Base-by-base conservation (phyloP, 2,797 vertebrate genomes). In the Buceros bicornis region DNA sequence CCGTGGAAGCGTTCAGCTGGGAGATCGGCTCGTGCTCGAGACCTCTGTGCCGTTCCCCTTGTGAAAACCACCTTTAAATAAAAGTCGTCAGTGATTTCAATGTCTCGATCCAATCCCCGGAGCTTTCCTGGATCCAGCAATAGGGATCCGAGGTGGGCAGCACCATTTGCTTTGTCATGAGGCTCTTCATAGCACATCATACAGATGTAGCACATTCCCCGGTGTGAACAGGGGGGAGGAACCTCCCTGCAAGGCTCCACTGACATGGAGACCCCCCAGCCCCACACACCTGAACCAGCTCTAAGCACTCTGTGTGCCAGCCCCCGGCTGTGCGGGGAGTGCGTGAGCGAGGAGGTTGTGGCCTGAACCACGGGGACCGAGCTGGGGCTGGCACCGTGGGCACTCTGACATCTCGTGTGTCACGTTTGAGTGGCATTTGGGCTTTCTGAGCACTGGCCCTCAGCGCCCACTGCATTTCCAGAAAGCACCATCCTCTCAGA, bases 361-460 rank as follows among this genome's bases (percentile, higher is more conserved):
- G 16, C 54, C 60, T 0, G 0, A 76, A n/a, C 18, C 0, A 0
- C 24, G 19, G 85, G 40, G 14, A 19, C 13, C 0, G 2, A 40
- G 19, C 17, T 28, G 62, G 37, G 31, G 2, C 33, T 88, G 92
- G 82, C 65, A 43, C 1, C 0, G 7, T 5, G 67, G 60, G 51
- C 60, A 86, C 61, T 0, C 12, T 13, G 48, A 22, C 42, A 69
- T 42, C 53, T 60, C 25, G 1, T 1, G 31, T 69, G 66, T 10
- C 6, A 4, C 5, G 0, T 14, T 15, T n/a, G 6, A 61, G 73
- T 24, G 72, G n/a, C 57, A 18, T 28, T 80, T 60, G 25, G 53
- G 48, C 72, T 83, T 80, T 42, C 74, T 71, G 60, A 58, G 50
- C 28, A 19, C 17, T 8, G 61, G 20, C 54, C 64, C 28, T 28